Conservation (phyloP, 2,888 invertebrate genomes). For the Podabrus alpinus region DNA sequence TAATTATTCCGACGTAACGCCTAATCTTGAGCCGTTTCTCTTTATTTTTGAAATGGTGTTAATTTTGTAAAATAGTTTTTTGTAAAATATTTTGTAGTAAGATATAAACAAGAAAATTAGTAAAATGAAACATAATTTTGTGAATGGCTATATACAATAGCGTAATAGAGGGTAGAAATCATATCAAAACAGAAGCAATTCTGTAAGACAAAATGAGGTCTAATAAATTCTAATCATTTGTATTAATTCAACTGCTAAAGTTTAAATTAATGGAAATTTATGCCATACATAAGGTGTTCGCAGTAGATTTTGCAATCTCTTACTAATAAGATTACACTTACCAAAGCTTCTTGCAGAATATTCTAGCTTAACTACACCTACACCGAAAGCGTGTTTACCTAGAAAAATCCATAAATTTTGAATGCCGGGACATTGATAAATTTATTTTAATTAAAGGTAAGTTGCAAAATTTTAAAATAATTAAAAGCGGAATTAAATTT, state of each 20-base stretch:
- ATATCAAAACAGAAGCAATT: background rate
- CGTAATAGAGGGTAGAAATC: background rate
- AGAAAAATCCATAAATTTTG: background rate
- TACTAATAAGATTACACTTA: conserved; percentile 29
- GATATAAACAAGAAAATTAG: background rate
- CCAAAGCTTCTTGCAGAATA: conserved; percentile 12
- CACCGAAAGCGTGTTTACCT: background rate
- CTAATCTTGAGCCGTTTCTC: too few relatives aligned
- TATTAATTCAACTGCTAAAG: conserved; percentile 30
- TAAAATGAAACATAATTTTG: background rate
- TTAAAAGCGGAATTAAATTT: background rate
- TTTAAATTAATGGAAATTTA: conserved; percentile 32
- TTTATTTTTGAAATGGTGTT: too few relatives aligned
- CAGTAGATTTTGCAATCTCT: conserved; percentile 24
- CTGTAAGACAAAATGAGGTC: conserved; percentile 4
- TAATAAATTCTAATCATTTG: conserved; percentile 28
- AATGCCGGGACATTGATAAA: background rate
- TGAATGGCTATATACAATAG: background rate
- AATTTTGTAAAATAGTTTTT: too few relatives aligned
- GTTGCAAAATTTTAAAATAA: background rate
- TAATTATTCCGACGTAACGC: too few relatives aligned
- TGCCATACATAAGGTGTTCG: conserved; percentile 29
- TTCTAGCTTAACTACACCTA: background rate
- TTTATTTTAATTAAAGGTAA: background rate
- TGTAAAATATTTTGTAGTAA: background rate